Conservation (phyloP, 2,888 invertebrate species). For the Charanyca ferruginea region DNA sequence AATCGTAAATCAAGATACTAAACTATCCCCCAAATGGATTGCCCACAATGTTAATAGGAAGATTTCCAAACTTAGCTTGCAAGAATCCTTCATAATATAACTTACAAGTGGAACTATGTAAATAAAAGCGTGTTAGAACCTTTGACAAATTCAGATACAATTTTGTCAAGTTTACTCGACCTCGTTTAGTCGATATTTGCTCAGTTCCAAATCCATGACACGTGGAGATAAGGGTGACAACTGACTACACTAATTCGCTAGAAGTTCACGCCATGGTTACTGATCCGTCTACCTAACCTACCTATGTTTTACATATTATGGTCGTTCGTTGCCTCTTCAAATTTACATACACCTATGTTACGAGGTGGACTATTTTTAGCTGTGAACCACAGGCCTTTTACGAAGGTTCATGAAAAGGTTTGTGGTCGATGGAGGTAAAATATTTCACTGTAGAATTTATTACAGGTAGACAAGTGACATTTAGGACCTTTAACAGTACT, state of each 20-base stretch:
- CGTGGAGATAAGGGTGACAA: background rate
- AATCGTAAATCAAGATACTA: too few relatives aligned
- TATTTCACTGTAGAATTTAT: slow-evolving; percentile 34
- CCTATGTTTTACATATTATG: slow-evolving; percentile 11
- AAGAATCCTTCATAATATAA: too few relatives aligned
- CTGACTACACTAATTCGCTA: slow-evolving; percentile 20
- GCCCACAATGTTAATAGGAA: too few relatives aligned
- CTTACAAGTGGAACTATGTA: background rate
- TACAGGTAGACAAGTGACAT: background rate
- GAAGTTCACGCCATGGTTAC: slow-evolving; percentile 5
- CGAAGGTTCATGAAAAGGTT: slow-evolving; percentile 33
- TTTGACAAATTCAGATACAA: background rate
- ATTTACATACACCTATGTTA: slow-evolving; percentile 13
- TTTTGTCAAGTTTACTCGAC: slow-evolving; percentile 19
- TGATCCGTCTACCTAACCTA: slow-evolving; percentile 4
- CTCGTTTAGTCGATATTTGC: slow-evolving; percentile 5
- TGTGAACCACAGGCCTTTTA: slow-evolving; percentile 29
- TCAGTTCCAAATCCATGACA: slow-evolving; percentile 9
- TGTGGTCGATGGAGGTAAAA: slow-evolving; percentile 31
- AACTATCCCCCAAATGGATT: too few relatives aligned
- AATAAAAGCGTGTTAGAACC: background rate
- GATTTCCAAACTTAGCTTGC: too few relatives aligned
- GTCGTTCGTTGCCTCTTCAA: slow-evolving; percentile 12
- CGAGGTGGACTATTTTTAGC: slow-evolving; percentile 39
- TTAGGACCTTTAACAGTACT: background rate